These are phyloP conservation scores for Anomalospiza imberbis DNA, from an alignment of 2,797 vertebrate species.

Conservation along the genomic window DNA sequence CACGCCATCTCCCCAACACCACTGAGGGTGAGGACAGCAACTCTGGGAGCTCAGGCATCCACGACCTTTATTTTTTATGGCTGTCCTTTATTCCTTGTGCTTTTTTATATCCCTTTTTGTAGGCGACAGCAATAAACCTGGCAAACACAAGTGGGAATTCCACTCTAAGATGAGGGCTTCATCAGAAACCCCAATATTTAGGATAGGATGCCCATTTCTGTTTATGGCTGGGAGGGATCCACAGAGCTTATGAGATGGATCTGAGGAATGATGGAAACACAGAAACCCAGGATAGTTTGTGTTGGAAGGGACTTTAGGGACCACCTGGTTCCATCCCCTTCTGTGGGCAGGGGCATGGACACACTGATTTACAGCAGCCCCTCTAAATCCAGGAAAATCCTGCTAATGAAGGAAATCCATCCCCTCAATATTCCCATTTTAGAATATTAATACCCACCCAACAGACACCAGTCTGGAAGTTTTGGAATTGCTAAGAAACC, in stretches of 20 bases:
- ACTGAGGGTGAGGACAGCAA: not conserved
- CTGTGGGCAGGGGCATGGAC: not conserved
- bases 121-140: not conserved
- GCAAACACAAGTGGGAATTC: not conserved
- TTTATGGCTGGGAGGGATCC: rapidly evolving
- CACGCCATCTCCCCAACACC: not conserved
- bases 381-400: not conserved
- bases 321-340: not conserved
- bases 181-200: not conserved
- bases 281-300: not conserved
- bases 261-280: not conserved
- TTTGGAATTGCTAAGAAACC: not conserved
- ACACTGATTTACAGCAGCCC: rapidly evolving
- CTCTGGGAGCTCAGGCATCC: not conserved
- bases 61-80: not conserved
- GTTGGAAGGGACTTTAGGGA: not conserved
- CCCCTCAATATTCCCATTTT: not conserved
- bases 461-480: not conserved
- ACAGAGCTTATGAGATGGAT: not conserved
- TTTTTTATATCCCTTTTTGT: not conserved
- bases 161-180: not conserved
- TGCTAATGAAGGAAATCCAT: not conserved
- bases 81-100: not conserved
- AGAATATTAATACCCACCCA: not conserved
- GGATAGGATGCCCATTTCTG: not conserved